Evolutionary conservation across 2,113 vertebrate genomes (phyloP).

Genomic region (Cyprinus carpio): DNA sequence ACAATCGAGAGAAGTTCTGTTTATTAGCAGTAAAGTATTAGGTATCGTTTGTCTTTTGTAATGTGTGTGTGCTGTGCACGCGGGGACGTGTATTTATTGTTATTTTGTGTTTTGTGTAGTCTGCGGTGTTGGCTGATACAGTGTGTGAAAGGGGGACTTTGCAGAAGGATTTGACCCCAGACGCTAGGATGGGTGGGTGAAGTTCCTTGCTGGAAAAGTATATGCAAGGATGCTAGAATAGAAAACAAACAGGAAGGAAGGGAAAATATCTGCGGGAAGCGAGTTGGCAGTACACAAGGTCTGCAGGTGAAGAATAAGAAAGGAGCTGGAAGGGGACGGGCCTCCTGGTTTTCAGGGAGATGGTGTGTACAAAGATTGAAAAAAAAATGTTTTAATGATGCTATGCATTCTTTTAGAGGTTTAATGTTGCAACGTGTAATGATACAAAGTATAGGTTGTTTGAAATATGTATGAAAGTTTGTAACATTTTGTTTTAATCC

Average conservation of each 20-base stretch:
- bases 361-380: neutral
- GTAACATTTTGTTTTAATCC: too few relatives aligned
- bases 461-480: too few relatives aligned
- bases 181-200: neutral
- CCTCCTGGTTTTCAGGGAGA: neutral
- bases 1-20: neutral
- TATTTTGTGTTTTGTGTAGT: neutral
- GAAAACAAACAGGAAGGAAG: too few relatives aligned
- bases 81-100: neutral
- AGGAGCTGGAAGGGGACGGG: neutral
- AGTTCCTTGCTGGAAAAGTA: neutral
- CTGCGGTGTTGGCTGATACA: neutral
- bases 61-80: too few relatives aligned
- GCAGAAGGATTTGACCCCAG: neutral
- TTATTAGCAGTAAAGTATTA: neutral
- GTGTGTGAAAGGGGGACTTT: neutral
- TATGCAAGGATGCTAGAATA: neutral
- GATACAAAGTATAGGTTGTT: too few relatives aligned
- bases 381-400: too few relatives aligned
- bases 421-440: too few relatives aligned
- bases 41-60: neutral
- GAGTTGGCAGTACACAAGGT: neutral
- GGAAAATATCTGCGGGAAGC: neutral
- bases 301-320: neutral
- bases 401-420: too few relatives aligned